phyloP scores from a whole-genome alignment of 2,888 invertebrate genomes.

The Xestia sexstrigata region DNA sequence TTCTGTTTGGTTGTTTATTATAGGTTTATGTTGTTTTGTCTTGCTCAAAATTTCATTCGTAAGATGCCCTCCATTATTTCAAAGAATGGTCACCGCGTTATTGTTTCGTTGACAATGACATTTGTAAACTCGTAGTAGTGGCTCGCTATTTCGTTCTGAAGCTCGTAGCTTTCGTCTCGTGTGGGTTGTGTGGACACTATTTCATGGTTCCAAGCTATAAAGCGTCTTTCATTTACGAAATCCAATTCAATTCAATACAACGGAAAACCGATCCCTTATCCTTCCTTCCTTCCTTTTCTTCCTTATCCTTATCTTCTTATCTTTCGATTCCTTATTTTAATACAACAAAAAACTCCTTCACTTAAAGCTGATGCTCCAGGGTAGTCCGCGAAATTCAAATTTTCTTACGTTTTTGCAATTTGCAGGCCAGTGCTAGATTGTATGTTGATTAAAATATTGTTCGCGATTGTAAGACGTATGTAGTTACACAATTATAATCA shows the following conservation, averaged over 20 bases:
- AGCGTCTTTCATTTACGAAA: not conserved
- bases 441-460: too few relatives aligned
- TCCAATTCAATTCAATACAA: too few relatives aligned
- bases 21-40: conserved; percentile 8
- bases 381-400: too few relatives aligned
- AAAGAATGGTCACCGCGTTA: not conserved
- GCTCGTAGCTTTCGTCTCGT: not conserved
- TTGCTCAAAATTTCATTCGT: not conserved
- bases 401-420: too few relatives aligned
- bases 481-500: too few relatives aligned
- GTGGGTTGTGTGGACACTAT: not conserved
- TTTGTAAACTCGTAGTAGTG: not conserved
- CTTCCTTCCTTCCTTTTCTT: too few relatives aligned
- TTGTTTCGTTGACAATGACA: not conserved
- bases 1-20: not conserved
- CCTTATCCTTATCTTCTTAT: too few relatives aligned
- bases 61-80: not conserved
- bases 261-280: too few relatives aligned
- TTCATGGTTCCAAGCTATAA: not conserved
- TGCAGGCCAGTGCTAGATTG: too few relatives aligned
- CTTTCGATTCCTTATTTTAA: not conserved
- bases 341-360: not conserved
- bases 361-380: too few relatives aligned
- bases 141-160: not conserved
- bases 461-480: too few relatives aligned